Evolutionary conservation across 2,797 vertebrate species (phyloP), one percentile per base, ranked within the genome.

Genomic region (Alcedo quadribrachys): DNA sequence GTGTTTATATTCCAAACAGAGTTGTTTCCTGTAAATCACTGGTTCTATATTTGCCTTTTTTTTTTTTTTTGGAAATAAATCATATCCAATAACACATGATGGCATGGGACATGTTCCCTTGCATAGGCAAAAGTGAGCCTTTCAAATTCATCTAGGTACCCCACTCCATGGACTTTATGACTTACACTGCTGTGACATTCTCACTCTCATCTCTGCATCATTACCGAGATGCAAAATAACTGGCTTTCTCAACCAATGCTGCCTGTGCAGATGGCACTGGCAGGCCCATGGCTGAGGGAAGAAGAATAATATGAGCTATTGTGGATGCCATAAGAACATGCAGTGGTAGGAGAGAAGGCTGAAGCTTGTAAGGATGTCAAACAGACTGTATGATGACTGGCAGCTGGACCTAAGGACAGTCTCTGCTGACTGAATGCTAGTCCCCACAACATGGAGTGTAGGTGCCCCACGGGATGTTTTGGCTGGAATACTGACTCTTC

Each of bases 1-100:
- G 5, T 94, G 89, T 92, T 95, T 95, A 93, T 77, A 88, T 91
- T 90, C 81, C 82, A 92, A 66, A 51, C 51, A 50, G 35, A 46
- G 43, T 15, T 40, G 42, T 54, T 94, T 83, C 55, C 62, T 2
- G 5, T 92, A 89, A 94, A 83, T 87, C 76, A 75, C 12, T 60
- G n/a, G 25, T 63, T 75, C 58, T 69, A 20, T 9, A 50, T 87
- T 91, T 85, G 20, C 46, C 57, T 35, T 50, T 81, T 35, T 51
- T 51, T 33, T 50, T 63, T 51, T 66, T 75, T 62, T 30, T 76
- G 46, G 33, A 90, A 63, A 85, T 65, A 80, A 84, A 57, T 85
- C 45, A 27, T 61, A 57, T 7, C 20, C 62, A 83, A 81, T 83
- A 92, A 62, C 79, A 70, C 32, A 3, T 43, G 76, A 30, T 5